phyloP scores from a whole-genome alignment of 92 coral and sea anemone species.

The Meandrina meandrites region DNA sequence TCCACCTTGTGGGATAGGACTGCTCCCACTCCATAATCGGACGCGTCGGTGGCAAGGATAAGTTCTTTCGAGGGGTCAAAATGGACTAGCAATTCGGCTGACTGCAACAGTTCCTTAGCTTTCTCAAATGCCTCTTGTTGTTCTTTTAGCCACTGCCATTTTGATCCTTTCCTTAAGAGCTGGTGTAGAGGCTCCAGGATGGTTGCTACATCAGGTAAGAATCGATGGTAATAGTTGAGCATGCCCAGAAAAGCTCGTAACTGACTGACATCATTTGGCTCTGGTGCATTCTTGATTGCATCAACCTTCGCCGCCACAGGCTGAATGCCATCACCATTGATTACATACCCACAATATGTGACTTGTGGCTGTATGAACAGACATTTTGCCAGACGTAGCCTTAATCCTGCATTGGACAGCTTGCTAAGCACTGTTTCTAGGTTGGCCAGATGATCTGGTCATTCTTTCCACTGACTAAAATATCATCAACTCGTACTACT shows the following conservation, averaged over 20 bases:
- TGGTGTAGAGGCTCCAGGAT: constrained; percentile 44
- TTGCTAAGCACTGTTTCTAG: constrained; percentile 41
- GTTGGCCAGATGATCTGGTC: constrained; percentile 54
- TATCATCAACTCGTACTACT: constrained; percentile 51
- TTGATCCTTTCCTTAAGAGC: constrained; percentile 41
- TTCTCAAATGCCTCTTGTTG: constrained; percentile 49
- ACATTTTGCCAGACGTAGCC: constrained; percentile 43
- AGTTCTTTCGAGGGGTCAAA: constrained; percentile 40
- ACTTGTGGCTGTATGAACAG: constrained; percentile 56
- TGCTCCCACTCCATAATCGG: constrained; percentile 54
- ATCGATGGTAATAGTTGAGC: constrained; percentile 55
- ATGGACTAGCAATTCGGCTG: constrained; percentile 54
- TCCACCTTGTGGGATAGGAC: constrained; percentile 46
- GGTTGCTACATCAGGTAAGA: constrained; percentile 40
- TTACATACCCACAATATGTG: constrained; percentile 57
- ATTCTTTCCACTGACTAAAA: constrained; percentile 55
- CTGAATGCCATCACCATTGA: constrained; percentile 55
- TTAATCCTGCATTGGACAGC: constrained; percentile 41
- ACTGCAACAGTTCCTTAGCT: constrained; percentile 49
- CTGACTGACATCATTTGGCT: constrained; percentile 59
- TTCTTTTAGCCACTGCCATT: constrained; percentile 33
- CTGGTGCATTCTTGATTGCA: constrained; percentile 60
- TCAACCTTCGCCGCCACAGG: constrained; percentile 63
- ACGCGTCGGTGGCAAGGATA: constrained; percentile 50
- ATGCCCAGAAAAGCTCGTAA: constrained; percentile 63